phyloP scores from a whole-genome alignment of 2,113 vertebrate species.

The Tragelaphus buxtoni region DNA sequence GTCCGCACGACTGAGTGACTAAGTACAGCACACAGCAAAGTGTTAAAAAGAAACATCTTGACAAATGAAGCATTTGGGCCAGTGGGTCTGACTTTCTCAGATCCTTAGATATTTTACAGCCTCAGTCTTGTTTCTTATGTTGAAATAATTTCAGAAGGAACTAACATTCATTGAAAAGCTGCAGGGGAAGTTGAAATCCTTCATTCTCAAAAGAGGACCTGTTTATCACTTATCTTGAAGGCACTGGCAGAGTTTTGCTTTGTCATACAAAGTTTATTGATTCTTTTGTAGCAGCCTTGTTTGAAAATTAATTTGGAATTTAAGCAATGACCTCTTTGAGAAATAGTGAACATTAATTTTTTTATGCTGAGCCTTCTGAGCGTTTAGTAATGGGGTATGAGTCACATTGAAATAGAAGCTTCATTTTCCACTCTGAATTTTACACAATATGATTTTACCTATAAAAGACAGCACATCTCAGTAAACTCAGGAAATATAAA shows the following conservation, averaged over 20 bases:
- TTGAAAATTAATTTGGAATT: conserved; percentile 76
- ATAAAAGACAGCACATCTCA: conserved; percentile 60
- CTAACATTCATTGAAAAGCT: not conserved
- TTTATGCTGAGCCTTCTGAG: conserved; percentile 69
- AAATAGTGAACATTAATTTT: conserved; percentile 71
- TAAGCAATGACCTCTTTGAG: conserved; percentile 73
- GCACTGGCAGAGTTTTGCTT: conserved; percentile 56
- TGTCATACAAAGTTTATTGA: conserved; percentile 69
- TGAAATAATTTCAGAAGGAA: conserved; percentile 25
- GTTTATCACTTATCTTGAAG: conserved; percentile 43
- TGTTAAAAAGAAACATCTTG: not conserved
- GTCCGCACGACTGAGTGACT: not conserved
- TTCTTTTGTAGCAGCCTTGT: conserved; percentile 68
- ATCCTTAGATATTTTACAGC: not conserved
- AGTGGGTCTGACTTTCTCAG: not conserved
- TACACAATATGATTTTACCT: conserved; percentile 74
- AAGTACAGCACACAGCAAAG: not conserved
- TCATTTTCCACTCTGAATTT: conserved; percentile 67
- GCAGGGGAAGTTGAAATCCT: not conserved
- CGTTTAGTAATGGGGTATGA: conserved; percentile 60
- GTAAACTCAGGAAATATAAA: conserved; percentile 71
- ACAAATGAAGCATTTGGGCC: not conserved
- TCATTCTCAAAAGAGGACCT: not conserved
- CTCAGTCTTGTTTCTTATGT: not conserved
- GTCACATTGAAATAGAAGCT: conserved; percentile 72